A percentile compares a stretch with the other conserved stretches of the same genome.
phyloP scores from a whole-genome alignment of 2,113 vertebrate species.

The Sus scrofa region DNA sequence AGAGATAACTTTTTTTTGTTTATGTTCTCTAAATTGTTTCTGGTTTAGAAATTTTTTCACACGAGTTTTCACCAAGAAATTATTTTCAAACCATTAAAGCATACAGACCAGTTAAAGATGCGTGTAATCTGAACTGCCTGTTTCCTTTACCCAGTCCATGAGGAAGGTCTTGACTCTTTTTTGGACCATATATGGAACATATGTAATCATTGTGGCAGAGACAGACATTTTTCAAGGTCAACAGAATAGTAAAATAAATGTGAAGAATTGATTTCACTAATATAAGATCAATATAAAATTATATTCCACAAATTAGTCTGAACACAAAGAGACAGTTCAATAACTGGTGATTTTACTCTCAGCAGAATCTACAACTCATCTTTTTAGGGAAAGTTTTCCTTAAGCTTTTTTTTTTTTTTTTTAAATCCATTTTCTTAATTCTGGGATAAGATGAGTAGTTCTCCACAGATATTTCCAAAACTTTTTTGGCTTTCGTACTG shows the following conservation, averaged over 20 bases:
- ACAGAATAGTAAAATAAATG: slow-evolving; percentile 19
- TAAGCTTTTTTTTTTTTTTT: not conserved
- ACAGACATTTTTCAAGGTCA: slow-evolving; percentile 49
- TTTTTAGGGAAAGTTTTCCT: not conserved
- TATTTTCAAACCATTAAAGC: not conserved
- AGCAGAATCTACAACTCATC: not conserved
- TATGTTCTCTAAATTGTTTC: not conserved
- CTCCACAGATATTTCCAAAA: slow-evolving; percentile 7
- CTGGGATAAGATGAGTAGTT: not conserved
- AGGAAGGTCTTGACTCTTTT: slow-evolving; percentile 50
- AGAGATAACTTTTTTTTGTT: slow-evolving; percentile 27
- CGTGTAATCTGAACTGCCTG: not conserved
- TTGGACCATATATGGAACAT: slow-evolving; percentile 31
- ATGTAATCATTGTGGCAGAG: slow-evolving; percentile 44
- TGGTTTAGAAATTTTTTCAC: slow-evolving; percentile 30
- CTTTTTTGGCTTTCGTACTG: slow-evolving; percentile 46
- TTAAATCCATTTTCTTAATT: slow-evolving; percentile 23
- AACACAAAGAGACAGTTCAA: not conserved
- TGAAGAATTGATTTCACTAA: slow-evolving; percentile 45
- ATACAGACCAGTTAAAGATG: not conserved
- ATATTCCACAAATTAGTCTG: slow-evolving; percentile 12
- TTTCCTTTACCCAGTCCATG: slow-evolving; percentile 34
- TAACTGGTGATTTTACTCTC: slow-evolving; percentile 36
- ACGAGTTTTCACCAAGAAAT: slow-evolving; percentile 43
- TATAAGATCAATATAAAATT: slow-evolving; percentile 17